Evolutionary conservation across 2,113 vertebrate species (phyloP).

Genomic region (Nipponia nippon): DNA sequence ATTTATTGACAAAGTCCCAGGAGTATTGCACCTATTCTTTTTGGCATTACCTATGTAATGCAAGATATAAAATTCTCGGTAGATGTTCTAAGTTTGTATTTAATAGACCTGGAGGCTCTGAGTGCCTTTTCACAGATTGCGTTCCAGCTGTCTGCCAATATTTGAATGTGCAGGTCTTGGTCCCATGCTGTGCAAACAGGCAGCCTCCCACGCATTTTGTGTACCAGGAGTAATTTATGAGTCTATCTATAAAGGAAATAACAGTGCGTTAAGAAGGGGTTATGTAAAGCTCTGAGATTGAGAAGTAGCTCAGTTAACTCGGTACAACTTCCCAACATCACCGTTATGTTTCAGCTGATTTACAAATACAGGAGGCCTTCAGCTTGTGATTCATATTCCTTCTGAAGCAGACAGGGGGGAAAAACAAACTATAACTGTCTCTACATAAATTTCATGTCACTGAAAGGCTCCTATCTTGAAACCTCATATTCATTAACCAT

Average conservation of each 20-base stretch:
- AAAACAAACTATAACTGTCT: not conserved
- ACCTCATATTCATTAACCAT: constrained; percentile 42
- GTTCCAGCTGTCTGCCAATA: constrained; percentile 69
- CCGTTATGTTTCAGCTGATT: constrained; percentile 56
- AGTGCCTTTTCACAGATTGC: constrained; percentile 70
- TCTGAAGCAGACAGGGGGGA: not conserved
- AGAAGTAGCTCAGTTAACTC: constrained; percentile 64
- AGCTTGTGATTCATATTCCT: constrained; percentile 40
- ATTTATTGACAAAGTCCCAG: constrained; percentile 41
- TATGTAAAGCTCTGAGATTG: constrained; percentile 64
- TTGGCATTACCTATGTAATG: constrained; percentile 5
- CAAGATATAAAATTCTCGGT: constrained; percentile 62
- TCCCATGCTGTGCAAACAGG: constrained; percentile 67
- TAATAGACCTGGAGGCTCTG: constrained; percentile 65
- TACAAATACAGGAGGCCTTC: constrained; percentile 57
- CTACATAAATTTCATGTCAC: constrained; percentile 41
- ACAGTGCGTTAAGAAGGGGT: constrained; percentile 56
- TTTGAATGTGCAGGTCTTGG: constrained; percentile 64
- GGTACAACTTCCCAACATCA: constrained; percentile 60
- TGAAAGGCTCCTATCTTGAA: constrained; percentile 35
- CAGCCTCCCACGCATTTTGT: constrained; percentile 62
- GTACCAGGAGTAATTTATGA: constrained; percentile 71
- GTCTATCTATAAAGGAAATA: constrained; percentile 68
- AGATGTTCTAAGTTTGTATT: constrained; percentile 64
- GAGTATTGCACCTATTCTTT: constrained; percentile 39